Evolutionary conservation across 1,140 invertebrate genomes (phyloP), one percentile per base, ranked within the genome.

Genomic region (Drosophila neocordata): DNA sequence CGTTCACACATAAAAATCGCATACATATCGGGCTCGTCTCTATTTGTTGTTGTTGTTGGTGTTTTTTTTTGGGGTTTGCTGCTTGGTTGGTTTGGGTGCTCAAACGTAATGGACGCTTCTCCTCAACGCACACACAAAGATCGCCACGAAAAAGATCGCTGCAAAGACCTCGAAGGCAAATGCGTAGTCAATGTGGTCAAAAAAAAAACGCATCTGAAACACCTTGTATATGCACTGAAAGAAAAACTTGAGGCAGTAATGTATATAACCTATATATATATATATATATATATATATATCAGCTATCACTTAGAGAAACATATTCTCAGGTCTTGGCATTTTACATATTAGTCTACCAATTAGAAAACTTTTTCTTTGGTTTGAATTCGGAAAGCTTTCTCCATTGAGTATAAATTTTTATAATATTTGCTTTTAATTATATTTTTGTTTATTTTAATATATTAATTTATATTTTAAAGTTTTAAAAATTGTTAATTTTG

Each of bases 1-100:
- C 84, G 79, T 88, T 88, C 83, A 88, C 83, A 88, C 83, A 88
- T 88, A 88, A 88, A 87, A 87, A 87, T 88, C 83, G 83, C 83
- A 83, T 87, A 87, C 69, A 73, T 82, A 79, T 85, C 81, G 74
- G 64, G 41, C 44, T 55, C 41, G 8, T 35, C 37, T 52, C 22
- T 64, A 41, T 73, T 66, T 66, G 59, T 75, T 69, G 35, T 64
- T 75, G 59, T 31, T 41, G 58, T 34, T 67, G 20, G 41, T 53
- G 22, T 57, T 61, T 67, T 66, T 73, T 68, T 69, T 71, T 38
- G 57, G 67, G 80, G 71, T 72, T 84, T 81, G 74, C 79, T 87
- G 83, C 75, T 88, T 88, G 83, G 83, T 88, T 88, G 83, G 83
- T 52, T 82, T 66, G 69, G 71, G 82, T 83, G 84, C 82, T 85